Conservation (phyloP, 1,140 invertebrate species). For the Tribolium castaneum region DNA sequence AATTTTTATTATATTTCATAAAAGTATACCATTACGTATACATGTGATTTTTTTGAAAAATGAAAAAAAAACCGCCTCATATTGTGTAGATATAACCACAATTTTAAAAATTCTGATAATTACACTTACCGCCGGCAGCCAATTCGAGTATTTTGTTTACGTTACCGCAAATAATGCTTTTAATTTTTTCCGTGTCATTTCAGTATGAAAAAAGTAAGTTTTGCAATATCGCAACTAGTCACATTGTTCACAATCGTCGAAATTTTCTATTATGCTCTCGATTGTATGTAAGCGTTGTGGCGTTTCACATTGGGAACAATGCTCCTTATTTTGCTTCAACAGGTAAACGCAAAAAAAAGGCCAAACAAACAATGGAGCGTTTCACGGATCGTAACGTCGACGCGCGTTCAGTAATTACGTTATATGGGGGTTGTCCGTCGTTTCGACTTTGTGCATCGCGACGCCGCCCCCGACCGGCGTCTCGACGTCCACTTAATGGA, state of each 20-base stretch:
- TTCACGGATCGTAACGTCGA: constrained; percentile 11
- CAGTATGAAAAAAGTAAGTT: too few relatives aligned
- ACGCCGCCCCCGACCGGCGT: constrained; percentile 15
- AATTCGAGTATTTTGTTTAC: too few relatives aligned
- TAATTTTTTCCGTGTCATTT: too few relatives aligned
- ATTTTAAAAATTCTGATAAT: too few relatives aligned
- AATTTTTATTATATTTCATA: too few relatives aligned
- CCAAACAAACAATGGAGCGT: not conserved
- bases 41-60: too few relatives aligned
- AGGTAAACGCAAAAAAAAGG: constrained; percentile 14
- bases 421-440: constrained; percentile 4
- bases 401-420: constrained; percentile 9
- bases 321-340: constrained; percentile 7
- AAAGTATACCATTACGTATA: too few relatives aligned
- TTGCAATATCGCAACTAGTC: not conserved
- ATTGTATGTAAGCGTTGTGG: not conserved
- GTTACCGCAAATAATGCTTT: too few relatives aligned
- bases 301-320: not conserved
- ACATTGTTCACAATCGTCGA: not conserved
- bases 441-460: constrained; percentile 29
- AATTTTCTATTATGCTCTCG: not conserved
- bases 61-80: too few relatives aligned
- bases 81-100: too few relatives aligned
- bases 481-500: constrained; percentile 30
- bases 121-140: too few relatives aligned